Evolutionary conservation across 2,888 invertebrate genomes (phyloP).

Genomic region (Octonoba sinensis): DNA sequence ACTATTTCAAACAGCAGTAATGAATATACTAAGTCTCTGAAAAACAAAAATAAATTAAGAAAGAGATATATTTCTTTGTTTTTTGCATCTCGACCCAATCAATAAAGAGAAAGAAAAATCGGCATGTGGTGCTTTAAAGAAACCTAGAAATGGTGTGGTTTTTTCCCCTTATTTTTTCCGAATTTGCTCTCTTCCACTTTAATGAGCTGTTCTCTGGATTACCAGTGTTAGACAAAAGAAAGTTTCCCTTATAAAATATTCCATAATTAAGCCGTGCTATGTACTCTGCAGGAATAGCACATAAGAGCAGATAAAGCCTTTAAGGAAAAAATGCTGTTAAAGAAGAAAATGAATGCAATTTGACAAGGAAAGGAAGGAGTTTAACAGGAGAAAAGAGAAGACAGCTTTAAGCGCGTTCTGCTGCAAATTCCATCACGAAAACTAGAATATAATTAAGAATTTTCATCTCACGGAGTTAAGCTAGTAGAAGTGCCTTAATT

Average conservation of each 20-base stretch:
- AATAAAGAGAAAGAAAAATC: constrained; percentile 23
- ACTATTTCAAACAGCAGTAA: too few relatives aligned
- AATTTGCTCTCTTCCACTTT: constrained; percentile 23
- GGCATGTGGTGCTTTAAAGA: constrained; percentile 32
- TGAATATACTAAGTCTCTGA: too few relatives aligned
- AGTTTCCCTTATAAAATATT: constrained; percentile 44
- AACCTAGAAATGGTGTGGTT: constrained; percentile 35
- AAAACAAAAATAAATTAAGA: too few relatives aligned
- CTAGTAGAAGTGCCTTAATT: too few relatives aligned
- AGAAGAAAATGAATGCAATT: constrained; percentile 20
- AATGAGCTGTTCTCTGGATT: constrained; percentile 49
- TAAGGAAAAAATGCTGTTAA: constrained; percentile 3
- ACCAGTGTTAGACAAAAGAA: constrained; percentile 2
- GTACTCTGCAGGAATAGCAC: constrained; percentile 24
- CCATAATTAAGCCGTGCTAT: constrained; percentile 47
- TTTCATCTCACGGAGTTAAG: too few relatives aligned
- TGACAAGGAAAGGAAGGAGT: constrained; percentile 18
- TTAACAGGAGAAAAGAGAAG: constrained; percentile 17
- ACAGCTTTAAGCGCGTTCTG: neutral
- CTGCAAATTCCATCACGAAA: neutral
- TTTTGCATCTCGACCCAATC: constrained; percentile 16
- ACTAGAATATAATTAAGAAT: neutral
- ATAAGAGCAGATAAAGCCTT: constrained; percentile 8
- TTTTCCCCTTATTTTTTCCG: constrained; percentile 11
- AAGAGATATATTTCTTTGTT: too few relatives aligned